These are phyloP conservation scores for Cryptomyrus ogoouensis DNA, from an alignment of 2,113 vertebrate species.

Conservation along the genomic window DNA sequence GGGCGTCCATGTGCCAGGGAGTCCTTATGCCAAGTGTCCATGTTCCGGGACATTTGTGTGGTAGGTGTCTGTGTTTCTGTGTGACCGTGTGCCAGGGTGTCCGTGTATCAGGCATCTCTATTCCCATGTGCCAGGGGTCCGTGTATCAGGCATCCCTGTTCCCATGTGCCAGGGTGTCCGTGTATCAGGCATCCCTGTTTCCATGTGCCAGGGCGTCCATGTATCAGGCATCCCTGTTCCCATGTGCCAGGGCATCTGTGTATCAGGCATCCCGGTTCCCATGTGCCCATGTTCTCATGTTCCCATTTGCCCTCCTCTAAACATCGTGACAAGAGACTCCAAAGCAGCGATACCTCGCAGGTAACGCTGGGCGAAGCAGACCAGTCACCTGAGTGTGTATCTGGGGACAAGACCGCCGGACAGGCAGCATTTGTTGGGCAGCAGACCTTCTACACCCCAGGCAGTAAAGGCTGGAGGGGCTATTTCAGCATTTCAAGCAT, in stretches of 20 bases:
- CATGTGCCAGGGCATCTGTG: neutral
- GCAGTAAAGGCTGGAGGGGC: neutral
- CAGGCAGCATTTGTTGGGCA: neutral
- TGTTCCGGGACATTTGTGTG: neutral
- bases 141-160: neutral
- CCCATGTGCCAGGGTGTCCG: neutral
- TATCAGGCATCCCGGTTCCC: neutral
- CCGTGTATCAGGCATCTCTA: neutral
- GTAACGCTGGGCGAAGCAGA: neutral
- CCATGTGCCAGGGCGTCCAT: neutral
- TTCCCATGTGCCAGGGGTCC: neutral
- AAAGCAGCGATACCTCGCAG: neutral
- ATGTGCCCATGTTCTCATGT: neutral
- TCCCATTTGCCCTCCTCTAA: neutral
- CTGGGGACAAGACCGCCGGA: neutral
- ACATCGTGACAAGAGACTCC: neutral
- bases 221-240: too few relatives aligned
- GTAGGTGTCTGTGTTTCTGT: neutral
- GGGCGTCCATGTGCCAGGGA: neutral
- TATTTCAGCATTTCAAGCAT: neutral
- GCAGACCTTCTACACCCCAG: neutral
- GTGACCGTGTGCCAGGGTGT: neutral
- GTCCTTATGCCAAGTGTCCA: neutral
- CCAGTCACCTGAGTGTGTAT: neutral
- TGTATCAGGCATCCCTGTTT: neutral